Percentiles rank a stretch among this genome's conserved stretches.
Evolutionary conservation across 2,113 vertebrate species (phyloP).

Genomic region (Salvelinus fontinalis): DNA sequence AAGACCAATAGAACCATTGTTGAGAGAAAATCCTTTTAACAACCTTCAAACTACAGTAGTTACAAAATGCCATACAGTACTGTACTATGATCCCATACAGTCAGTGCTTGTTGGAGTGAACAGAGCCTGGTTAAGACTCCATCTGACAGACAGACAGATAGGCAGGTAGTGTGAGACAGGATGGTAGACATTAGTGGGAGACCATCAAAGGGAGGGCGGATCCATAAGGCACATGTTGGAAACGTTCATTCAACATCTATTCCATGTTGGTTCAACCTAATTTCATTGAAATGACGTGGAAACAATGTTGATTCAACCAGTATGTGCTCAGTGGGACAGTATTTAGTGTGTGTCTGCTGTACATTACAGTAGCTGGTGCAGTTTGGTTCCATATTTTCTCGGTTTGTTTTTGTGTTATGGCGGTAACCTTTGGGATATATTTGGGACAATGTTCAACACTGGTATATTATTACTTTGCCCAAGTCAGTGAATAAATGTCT

Average conservation of each 20-base stretch:
- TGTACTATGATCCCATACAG: background rate
- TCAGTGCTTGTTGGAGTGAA: background rate
- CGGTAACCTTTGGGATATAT: background rate
- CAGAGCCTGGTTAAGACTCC: background rate
- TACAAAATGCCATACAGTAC: background rate
- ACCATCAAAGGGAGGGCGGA: background rate
- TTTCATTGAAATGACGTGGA: too few relatives aligned
- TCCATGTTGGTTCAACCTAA: too few relatives aligned
- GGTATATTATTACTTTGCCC: background rate
- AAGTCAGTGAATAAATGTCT: background rate
- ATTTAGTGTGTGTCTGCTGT: too few relatives aligned
- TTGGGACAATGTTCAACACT: background rate
- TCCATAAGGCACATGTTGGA: conserved; percentile 32
- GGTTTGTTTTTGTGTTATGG: background rate
- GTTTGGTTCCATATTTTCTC: background rate
- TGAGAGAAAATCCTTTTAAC: background rate
- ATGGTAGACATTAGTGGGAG: background rate
- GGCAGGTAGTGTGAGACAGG: background rate
- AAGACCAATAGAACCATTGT: background rate
- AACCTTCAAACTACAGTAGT: background rate
- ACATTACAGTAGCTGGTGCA: background rate
- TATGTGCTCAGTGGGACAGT: background rate
- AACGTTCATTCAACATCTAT: too few relatives aligned
- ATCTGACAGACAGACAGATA: background rate
- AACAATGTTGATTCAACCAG: too few relatives aligned